Evolutionary conservation across 2,888 invertebrate genomes (phyloP), one percentile per base, ranked within the genome.

Genomic region (Coelopa pilipes): DNA sequence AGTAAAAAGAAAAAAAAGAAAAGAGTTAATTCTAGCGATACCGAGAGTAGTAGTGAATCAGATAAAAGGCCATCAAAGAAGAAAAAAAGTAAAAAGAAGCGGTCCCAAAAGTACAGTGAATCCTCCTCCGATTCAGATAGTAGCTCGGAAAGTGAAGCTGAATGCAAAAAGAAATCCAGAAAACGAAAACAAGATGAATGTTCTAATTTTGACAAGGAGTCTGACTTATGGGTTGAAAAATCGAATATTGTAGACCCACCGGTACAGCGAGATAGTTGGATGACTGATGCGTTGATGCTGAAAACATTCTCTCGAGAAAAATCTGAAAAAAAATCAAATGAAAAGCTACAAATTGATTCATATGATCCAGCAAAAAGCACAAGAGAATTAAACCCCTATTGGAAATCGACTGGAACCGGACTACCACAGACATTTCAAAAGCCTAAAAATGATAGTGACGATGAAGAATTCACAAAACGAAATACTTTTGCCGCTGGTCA

Each of bases 391-490:
- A 98, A 98, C 89, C 97, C 96, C 0, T 94, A 95, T 83, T 97
- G 97, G 96, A 96, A 93, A 89, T 90, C 93, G 86, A 96, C 96
- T 62, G 97, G 97, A 0, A 91, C 90, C 70, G 97, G 97, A 1
- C 84, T 97, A 74, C 97, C 97, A 0, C 85, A 97, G 0, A 85
- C 79, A 10, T 88, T 88, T 75, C 81, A 82, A 74, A 87, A 83
- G 76, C 87, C 88, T 11, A 77, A 81, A 21, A 87, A 88, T 53
- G 89, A 90, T 75, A 83, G 82, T 68, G 81, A 80, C 21, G 78
- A 80, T 1, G 71, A 75, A 13, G 65, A 63, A 1, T 34, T 4
- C 7, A 34, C 34, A 34, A 34, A 34, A 34, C 34, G 34, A 34
- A 34, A 7, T 34, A 4, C 34, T 4, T 7, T 34, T 7, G 24